A percentile compares a stretch with the other conserved stretches of the same genome.
Evolutionary conservation across 2,888 invertebrate species (phyloP).

Genomic region (Epinotia nisella): DNA sequence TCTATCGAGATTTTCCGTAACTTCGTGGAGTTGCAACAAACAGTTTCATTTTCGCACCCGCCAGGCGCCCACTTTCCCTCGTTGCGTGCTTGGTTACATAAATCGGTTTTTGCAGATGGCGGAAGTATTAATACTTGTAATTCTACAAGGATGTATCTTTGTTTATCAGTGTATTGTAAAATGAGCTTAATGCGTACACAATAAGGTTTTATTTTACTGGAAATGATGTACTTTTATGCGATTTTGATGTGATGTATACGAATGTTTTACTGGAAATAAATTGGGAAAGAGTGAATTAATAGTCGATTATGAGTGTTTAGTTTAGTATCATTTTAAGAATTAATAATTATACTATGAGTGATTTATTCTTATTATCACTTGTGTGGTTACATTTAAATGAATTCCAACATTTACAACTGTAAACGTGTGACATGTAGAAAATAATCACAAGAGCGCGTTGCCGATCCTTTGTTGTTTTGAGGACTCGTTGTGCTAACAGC

Average conservation of each 20-base stretch:
- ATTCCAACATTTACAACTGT: too few relatives aligned
- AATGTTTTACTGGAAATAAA: neutral
- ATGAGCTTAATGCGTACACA: neutral
- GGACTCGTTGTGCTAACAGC: too few relatives aligned
- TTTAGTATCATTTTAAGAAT: neutral
- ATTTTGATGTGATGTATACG: neutral
- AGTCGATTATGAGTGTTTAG: neutral
- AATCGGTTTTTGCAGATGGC: conserved; percentile 13
- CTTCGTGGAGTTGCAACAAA: neutral
- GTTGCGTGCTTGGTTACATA: neutral
- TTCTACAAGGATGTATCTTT: neutral
- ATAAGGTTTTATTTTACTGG: neutral
- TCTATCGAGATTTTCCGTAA: conserved; percentile 32
- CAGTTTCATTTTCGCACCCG: conserved; percentile 8
- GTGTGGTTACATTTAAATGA: too few relatives aligned
- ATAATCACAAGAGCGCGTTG: too few relatives aligned
- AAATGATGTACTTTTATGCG: neutral
- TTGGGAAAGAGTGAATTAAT: neutral
- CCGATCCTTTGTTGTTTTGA: too few relatives aligned
- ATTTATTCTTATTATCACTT: neutral
- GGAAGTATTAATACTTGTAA: neutral
- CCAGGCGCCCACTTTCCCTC: neutral
- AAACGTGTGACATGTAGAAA: too few relatives aligned
- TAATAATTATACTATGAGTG: neutral
- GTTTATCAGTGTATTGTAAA: neutral